A percentile compares a stretch with the other conserved stretches of the same genome.
These are phyloP conservation scores for Amphiprion ocellaris DNA, from an alignment of 2,113 vertebrate species.

Conservation along the genomic window DNA sequence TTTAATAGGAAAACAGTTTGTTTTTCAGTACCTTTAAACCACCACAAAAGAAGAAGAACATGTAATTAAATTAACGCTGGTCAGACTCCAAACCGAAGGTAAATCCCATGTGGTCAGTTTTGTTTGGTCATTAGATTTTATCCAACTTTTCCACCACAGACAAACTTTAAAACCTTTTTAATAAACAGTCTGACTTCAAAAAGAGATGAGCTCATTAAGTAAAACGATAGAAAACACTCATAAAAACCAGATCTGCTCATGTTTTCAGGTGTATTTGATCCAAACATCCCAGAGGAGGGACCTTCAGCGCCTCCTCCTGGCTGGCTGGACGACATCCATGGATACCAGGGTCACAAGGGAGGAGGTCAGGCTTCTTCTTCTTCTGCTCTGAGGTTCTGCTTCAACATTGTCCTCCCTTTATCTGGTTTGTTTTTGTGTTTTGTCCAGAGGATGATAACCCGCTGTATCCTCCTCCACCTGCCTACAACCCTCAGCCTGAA, in stretches of 20 bases:
- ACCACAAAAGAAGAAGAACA: too few relatives aligned
- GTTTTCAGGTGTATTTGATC: conserved; percentile 71
- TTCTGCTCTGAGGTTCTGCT: neutral
- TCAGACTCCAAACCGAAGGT: too few relatives aligned
- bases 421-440: neutral
- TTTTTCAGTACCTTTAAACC: too few relatives aligned
- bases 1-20: too few relatives aligned
- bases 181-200: too few relatives aligned
- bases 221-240: neutral
- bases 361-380: conserved; percentile 50
- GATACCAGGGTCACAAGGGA: conserved; percentile 61
- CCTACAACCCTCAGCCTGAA: conserved; percentile 78
- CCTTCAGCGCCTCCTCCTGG: conserved; percentile 75
- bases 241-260: accelerated
- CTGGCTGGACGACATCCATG: conserved; percentile 77
- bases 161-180: too few relatives aligned
- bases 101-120: too few relatives aligned
- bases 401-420: neutral
- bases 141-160: too few relatives aligned
- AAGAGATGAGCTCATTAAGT: neutral
- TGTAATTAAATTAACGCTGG: too few relatives aligned
- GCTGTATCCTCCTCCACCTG: conserved; percentile 79
- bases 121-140: too few relatives aligned
- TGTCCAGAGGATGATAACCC: conserved; percentile 68
- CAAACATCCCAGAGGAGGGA: conserved; percentile 78